Evolutionary conservation across 2,113 vertebrate genomes (phyloP).

Genomic region (Ammodytes dubius): DNA sequence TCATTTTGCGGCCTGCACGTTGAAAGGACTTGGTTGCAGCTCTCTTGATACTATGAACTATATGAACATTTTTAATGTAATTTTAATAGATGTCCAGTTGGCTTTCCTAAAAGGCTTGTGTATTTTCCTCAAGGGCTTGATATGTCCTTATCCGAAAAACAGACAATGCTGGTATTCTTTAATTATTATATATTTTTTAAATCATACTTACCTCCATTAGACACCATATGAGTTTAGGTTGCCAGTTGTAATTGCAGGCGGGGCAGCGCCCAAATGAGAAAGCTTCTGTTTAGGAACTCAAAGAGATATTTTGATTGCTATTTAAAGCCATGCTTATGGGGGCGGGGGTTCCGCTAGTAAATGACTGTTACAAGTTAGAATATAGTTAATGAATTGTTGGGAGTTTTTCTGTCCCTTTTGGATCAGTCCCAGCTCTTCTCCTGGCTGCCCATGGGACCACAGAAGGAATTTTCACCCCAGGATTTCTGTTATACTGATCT

Average conservation of each 20-base stretch:
- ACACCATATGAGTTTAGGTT: neutral
- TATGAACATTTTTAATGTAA: neutral
- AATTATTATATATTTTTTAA: neutral
- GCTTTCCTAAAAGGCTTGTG: neutral
- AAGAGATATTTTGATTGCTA: neutral
- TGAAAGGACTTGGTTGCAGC: neutral
- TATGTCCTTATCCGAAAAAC: neutral
- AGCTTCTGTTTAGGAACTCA: conserved; percentile 10
- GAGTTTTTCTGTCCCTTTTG: conserved; percentile 9
- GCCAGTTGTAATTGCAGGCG: neutral
- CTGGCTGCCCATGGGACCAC: conserved; percentile 28
- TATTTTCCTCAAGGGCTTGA: neutral
- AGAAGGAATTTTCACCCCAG: conserved; percentile 31
- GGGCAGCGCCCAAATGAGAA: neutral
- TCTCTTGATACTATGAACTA: neutral
- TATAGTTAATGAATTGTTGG: conserved; percentile 51
- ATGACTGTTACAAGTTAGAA: conserved; percentile 6
- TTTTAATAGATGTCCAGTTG: neutral
- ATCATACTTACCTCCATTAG: neutral
- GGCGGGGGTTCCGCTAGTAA: neutral
- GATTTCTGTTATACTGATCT: conserved; percentile 3
- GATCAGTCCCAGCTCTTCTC: conserved; percentile 3
- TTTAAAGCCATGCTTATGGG: neutral
- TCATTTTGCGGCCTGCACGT: neutral
- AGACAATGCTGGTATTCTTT: neutral